Conservation (phyloP, 2,888 invertebrate genomes). For the Unio pictorum region DNA sequence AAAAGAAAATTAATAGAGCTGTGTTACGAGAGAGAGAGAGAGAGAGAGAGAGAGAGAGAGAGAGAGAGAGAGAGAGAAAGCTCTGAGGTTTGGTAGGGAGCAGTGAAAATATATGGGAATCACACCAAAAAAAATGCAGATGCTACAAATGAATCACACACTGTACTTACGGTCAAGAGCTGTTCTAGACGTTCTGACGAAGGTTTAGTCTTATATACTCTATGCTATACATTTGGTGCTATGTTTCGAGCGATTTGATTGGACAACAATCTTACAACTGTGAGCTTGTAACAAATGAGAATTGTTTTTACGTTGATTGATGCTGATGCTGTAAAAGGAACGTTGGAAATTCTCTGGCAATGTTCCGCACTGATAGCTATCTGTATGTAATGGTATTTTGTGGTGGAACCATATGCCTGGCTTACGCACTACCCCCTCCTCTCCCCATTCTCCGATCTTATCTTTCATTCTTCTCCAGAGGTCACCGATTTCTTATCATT, state of each 20-base stretch:
- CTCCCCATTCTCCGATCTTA: too few species aligned
- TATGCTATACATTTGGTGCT: not conserved
- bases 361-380: too few species aligned
- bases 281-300: conserved; percentile 5
- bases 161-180: conserved; percentile 8
- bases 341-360: too few species aligned
- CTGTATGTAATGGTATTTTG: too few species aligned
- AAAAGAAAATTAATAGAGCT: not conserved
- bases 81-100: too few species aligned
- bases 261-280: conserved; percentile 3
- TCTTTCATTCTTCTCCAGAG: too few species aligned
- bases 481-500: too few species aligned
- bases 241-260: conserved; percentile 5
- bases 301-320: conserved; percentile 3
- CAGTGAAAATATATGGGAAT: conserved; percentile 2
- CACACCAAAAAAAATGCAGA: conserved; percentile 1
- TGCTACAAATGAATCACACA: too few species aligned
- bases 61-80: conserved; percentile 11
- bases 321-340: too few species aligned
- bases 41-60: conserved; percentile 20
- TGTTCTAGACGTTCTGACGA: conserved; percentile 3
- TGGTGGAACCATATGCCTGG: too few species aligned
- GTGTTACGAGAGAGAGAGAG: conserved; percentile 6
- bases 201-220: not conserved
- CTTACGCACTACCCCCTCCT: too few species aligned